These are phyloP conservation scores for Dicaeum eximium DNA, from an alignment of 2,113 vertebrate species.

Conservation along the genomic window DNA sequence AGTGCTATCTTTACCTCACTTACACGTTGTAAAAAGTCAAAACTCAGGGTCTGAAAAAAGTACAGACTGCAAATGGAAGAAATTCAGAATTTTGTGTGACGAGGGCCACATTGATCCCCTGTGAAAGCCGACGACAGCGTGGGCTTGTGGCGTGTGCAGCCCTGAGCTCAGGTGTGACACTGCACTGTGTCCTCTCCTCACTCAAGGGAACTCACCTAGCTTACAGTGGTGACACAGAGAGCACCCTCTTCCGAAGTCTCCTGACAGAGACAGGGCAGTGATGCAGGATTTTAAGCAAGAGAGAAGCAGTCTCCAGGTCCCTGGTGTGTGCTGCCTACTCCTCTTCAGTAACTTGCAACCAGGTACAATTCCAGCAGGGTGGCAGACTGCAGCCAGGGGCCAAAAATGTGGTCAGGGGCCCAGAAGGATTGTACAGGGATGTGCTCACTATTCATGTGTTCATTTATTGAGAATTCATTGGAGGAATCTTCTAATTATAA, in stretches of 20 bases:
- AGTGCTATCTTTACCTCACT: neutral
- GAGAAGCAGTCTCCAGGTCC: too few species aligned
- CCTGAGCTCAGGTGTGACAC: neutral
- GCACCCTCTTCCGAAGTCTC: neutral
- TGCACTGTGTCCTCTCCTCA: neutral
- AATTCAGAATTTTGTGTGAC: neutral
- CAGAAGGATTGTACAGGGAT: fast-evolving
- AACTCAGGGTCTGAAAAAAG: neutral
- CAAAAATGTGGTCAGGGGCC: neutral
- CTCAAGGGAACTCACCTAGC: too few species aligned
- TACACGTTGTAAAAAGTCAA: neutral
- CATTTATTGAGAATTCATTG: neutral
- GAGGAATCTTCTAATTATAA: neutral
- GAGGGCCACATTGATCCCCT: fast-evolving
- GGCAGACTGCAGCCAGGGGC: neutral
- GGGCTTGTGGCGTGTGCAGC: neutral
- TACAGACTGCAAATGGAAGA: neutral
- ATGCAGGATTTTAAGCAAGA: neutral
- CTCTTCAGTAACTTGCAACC: fast-evolving
- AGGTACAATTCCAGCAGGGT: neutral
- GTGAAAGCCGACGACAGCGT: neutral
- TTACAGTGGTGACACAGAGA: neutral
- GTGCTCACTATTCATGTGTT: neutral
- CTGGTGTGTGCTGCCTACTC: neutral
- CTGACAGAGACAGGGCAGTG: neutral